Evolutionary conservation across 1,140 invertebrate species (phyloP).

Genomic region (Ostrea denselamellosa): DNA sequence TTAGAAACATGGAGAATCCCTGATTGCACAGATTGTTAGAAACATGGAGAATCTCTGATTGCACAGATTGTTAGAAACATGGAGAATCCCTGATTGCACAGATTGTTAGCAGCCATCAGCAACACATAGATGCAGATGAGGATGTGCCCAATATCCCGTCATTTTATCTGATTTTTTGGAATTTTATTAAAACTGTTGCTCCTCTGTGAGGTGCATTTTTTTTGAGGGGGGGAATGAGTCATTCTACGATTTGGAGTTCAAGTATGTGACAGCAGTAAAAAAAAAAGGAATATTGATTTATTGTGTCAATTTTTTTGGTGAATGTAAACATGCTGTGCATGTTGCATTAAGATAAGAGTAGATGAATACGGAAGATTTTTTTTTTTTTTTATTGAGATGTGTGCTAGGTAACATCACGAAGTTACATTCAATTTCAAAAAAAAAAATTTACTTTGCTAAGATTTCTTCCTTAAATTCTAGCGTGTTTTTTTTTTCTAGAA

Average conservation of each 20-base stretch:
- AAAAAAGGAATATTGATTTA: constrained; percentile 8
- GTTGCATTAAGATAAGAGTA: constrained; percentile 9
- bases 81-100: neutral
- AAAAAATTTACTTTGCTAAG: neutral
- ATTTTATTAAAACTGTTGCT: neutral
- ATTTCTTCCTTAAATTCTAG: too few species aligned
- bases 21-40: neutral
- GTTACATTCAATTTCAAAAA: neutral
- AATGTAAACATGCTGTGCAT: neutral
- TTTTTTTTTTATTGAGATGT: too few species aligned
- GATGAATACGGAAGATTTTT: neutral
- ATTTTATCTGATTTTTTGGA: constrained; percentile 24
- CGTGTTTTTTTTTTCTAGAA: too few species aligned
- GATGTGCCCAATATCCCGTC: neutral
- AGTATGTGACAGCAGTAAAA: neutral
- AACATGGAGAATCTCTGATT: neutral
- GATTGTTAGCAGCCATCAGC: neutral
- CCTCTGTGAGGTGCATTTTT: neutral
- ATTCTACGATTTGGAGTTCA: neutral
- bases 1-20: neutral
- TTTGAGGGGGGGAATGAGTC: neutral
- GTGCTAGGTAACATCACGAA: neutral
- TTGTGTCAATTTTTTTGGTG: neutral
- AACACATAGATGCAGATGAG: neutral
- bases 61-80: neutral